Base-by-base conservation (phyloP, 92 coral and sea anemone genomes). In the Virgularia gustaviana region DNA sequence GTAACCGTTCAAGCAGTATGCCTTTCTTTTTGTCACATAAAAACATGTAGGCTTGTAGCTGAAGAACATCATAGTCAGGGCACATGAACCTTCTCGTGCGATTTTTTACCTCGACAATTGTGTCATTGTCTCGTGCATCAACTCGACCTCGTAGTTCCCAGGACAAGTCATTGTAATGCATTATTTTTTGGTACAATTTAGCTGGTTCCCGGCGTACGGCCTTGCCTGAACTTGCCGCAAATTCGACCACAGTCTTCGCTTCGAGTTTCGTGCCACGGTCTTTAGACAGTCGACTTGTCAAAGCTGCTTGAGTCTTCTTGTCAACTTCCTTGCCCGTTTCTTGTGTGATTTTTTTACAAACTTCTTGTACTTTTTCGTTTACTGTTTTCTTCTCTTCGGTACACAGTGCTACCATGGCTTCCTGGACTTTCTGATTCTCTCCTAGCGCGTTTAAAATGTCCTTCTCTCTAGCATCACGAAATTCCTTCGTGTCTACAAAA, bases 201-300 rank as follows among this genome's bases (percentile, higher is more conserved):
- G 81, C 81, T 35, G 74, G 73, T 20, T 66, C 72, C 20, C 74
- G 79, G 27, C 63, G 68, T 15, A 85, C 79, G 39, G 74, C 75
- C 44, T 86, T 47, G 9, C 89, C 96, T 30, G 86, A 86, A 22
- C 80, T 77, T 54, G 75, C 78, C 7, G 84, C 86, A 63, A 87
- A 89, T 11, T 70, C 81, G 67, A 72, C 36, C 8, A 94, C 89
- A 0, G 99, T 85, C 53, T 82, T 89, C 25, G 75, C 79, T 44
- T 94, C 99, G 27, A 94, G 78, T n/a, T 47, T 72, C 9, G 88
- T 87, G 12, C 99, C 99, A 11, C 99, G 85, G 81, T 87, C 95
- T 65, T 84, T 90, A 0, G 88, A 79, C 15, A 94, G 53, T 42
- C 66, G 85, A 10, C 92, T 84, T 37, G 81, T 86, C 20, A 94